phyloP scores from a whole-genome alignment of 2,797 vertebrate genomes.

The Pipistrellus nathusii region DNA sequence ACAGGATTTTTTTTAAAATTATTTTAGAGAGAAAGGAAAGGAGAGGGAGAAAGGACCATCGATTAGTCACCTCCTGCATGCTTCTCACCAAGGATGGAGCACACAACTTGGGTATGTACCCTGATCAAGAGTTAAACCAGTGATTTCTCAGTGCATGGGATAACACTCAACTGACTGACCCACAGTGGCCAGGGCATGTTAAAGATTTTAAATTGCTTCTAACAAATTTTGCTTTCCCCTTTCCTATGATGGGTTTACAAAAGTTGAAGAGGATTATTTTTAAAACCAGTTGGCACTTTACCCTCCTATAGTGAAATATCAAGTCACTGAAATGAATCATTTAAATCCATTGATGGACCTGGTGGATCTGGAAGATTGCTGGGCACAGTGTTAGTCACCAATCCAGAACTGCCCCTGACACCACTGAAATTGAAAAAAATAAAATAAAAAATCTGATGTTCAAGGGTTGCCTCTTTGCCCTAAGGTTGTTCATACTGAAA shows the following conservation, averaged over 20 bases:
- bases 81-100: not conserved
- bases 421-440: not conserved
- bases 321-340: not conserved
- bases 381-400: not conserved
- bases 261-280: conserved; percentile 21
- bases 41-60: not conserved
- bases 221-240: not conserved
- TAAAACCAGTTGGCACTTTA: not conserved
- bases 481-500: not conserved
- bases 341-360: not conserved
- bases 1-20: not conserved
- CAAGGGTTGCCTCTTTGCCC: not conserved
- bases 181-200: not conserved
- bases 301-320: not conserved
- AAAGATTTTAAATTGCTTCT: not conserved
- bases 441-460: not conserved
- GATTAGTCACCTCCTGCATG: not conserved
- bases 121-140: not conserved
- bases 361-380: not conserved
- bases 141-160: not conserved
- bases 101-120: not conserved
- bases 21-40: not conserved
- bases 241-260: not conserved
- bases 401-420: not conserved
- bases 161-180: not conserved